phyloP scores from a whole-genome alignment of 1,140 invertebrate species.

The Ceratoteleas bidentatus region DNA sequence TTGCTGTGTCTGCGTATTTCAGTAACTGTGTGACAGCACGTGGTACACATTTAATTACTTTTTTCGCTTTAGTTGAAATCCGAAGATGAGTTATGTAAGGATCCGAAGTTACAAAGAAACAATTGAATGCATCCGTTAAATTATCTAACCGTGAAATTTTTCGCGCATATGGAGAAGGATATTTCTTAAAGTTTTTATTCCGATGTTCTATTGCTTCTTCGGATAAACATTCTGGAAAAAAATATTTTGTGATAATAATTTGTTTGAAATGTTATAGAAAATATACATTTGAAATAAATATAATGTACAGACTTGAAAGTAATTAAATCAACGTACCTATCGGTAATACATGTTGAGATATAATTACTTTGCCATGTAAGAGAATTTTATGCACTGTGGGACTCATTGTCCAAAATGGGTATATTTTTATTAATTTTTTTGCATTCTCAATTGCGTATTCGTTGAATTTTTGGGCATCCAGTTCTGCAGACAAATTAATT shows the following conservation, averaged over 20 bases:
- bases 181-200: constrained; percentile 7
- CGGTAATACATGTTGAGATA: not conserved
- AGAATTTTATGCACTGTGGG: constrained; percentile 4
- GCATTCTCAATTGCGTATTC: not conserved
- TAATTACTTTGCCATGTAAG: constrained; percentile 3
- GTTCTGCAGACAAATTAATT: not conserved
- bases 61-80: not conserved
- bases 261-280: too few relatives aligned
- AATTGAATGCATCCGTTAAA: not conserved
- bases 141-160: not conserved
- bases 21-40: not conserved
- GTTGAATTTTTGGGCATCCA: not conserved
- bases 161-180: not conserved
- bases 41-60: not conserved
- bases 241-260: too few relatives aligned
- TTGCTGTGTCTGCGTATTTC: too few relatives aligned
- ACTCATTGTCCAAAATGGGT: constrained; percentile 1
- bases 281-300: not conserved
- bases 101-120: not conserved
- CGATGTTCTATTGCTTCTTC: constrained; percentile 11
- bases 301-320: too few relatives aligned
- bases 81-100: not conserved
- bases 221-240: not conserved
- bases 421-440: not conserved
- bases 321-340: not conserved